Conservation (phyloP, 2,888 invertebrate species). For the Nycteola revayana region DNA sequence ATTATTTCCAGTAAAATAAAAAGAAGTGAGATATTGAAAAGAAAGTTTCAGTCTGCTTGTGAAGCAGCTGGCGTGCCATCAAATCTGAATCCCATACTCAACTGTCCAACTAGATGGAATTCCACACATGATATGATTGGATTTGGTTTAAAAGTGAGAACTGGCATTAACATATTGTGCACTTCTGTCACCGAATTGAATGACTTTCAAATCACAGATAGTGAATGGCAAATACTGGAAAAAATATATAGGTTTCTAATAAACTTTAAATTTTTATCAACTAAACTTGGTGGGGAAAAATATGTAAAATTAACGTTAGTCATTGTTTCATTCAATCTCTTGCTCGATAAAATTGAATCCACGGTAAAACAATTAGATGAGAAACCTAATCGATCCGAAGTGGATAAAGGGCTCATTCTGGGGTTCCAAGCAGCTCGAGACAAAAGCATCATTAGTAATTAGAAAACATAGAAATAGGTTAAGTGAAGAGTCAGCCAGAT, state of each 20-base stretch:
- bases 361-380: conserved; percentile 30
- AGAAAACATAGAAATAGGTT: conserved; percentile 1
- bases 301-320: conserved; percentile 29
- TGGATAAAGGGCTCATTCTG: conserved; percentile 32
- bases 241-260: conserved; percentile 27
- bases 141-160: conserved; percentile 31
- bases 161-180: conserved; percentile 24
- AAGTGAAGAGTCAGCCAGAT: conserved; percentile 1
- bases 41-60: conserved; percentile 30
- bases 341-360: conserved; percentile 26
- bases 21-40: conserved; percentile 28
- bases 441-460: conserved; percentile 3
- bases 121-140: conserved; percentile 30
- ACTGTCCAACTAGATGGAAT: conserved; percentile 30
- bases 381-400: conserved; percentile 31
- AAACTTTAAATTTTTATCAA: conserved; percentile 30
- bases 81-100: conserved; percentile 25
- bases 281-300: conserved; percentile 32
- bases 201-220: conserved; percentile 29
- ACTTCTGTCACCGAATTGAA: conserved; percentile 29
- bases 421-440: conserved; percentile 32
- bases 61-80: conserved; percentile 31
- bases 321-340: conserved; percentile 31
- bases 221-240: conserved; percentile 26
- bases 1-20: conserved; percentile 28